Conservation (phyloP, 2,888 invertebrate genomes). For the Megamerina dolium region DNA sequence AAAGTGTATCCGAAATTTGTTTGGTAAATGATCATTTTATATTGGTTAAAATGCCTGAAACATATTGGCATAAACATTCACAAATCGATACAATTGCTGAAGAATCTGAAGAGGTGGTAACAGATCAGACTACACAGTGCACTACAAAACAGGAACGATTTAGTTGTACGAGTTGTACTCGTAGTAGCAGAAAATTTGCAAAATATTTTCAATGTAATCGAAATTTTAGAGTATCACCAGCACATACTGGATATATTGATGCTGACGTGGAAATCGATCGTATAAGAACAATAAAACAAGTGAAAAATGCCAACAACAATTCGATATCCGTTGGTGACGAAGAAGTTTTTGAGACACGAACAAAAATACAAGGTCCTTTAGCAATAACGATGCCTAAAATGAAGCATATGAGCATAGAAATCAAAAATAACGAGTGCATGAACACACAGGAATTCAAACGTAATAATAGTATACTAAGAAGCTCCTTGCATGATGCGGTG, state of each 20-base stretch:
- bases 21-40: constrained; percentile 43
- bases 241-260: not conserved
- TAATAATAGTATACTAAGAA: not conserved
- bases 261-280: constrained; percentile 2
- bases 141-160: not conserved
- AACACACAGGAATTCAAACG: too few relatives aligned
- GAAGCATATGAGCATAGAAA: too few relatives aligned
- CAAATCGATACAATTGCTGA: constrained; percentile 13
- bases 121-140: not conserved
- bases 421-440: too few relatives aligned
- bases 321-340: not conserved
- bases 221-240: constrained; percentile 13
- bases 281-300: not conserved
- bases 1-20: constrained; percentile 38
- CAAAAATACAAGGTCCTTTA: constrained; percentile 19
- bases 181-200: too few relatives aligned
- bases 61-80: constrained; percentile 1
- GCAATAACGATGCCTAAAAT: too few relatives aligned
- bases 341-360: constrained; percentile 27
- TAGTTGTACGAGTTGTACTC: too few relatives aligned
- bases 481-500: constrained; percentile 5
- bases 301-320: not conserved
- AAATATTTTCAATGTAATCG: constrained; percentile 8
- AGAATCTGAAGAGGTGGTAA: not conserved
- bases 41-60: constrained; percentile 39